phyloP scores from a whole-genome alignment of 1,140 invertebrate species.

The Antheraea mylitta region DNA sequence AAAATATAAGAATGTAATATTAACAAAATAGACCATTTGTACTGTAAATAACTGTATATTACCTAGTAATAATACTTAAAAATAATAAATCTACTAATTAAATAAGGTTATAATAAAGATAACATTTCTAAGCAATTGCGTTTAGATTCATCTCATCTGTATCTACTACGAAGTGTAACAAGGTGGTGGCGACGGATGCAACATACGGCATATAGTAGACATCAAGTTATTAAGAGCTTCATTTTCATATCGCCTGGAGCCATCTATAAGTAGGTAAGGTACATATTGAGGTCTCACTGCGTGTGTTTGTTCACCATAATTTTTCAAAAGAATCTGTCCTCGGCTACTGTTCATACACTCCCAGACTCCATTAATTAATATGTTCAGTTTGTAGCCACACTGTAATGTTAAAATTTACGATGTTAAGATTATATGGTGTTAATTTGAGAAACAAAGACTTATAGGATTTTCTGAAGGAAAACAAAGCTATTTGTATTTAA shows the following conservation, averaged over 20 bases:
- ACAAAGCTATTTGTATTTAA: too few relatives aligned
- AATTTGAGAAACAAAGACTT: too few relatives aligned
- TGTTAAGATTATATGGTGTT: too few relatives aligned
- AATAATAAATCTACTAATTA: too few relatives aligned
- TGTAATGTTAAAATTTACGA: conserved; percentile 11
- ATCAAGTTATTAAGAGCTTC: conserved; percentile 15
- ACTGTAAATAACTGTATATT: too few relatives aligned
- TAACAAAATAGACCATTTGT: too few relatives aligned
- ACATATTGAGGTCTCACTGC: conserved; percentile 20
- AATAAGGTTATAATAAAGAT: too few relatives aligned
- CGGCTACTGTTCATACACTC: conserved; percentile 19
- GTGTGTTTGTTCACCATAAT: conserved; percentile 25
- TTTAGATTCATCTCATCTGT: too few relatives aligned
- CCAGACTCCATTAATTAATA: conserved; percentile 18
- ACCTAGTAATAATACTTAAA: too few relatives aligned
- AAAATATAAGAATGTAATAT: too few relatives aligned
- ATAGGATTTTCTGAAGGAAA: too few relatives aligned
- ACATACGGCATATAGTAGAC: conserved; percentile 16
- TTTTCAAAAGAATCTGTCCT: conserved; percentile 18
- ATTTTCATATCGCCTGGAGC: conserved; percentile 12
- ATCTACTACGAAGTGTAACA: not conserved
- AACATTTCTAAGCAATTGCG: too few relatives aligned
- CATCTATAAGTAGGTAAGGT: conserved; percentile 28
- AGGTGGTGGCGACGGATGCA: conserved; percentile 11
- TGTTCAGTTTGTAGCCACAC: conserved; percentile 23